Percentiles rank a stretch among this genome's conserved stretches.
Conservation (phyloP, 2,888 invertebrate genomes). For the Philereme transversata region DNA sequence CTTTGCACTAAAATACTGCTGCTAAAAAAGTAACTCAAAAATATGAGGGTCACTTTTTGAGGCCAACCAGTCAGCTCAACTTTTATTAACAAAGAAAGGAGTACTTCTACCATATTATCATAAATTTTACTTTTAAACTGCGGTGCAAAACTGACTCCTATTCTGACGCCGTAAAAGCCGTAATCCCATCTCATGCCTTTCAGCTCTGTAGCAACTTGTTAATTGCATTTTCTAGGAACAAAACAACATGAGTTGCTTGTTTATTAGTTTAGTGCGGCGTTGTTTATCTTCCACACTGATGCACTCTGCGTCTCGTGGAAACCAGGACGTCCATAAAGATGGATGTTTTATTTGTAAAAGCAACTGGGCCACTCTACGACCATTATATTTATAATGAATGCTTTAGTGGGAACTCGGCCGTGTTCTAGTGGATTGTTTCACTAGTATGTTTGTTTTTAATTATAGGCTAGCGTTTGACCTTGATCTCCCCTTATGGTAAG, state of each 20-base stretch:
- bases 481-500: too few species aligned
- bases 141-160: conserved; percentile 23
- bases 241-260: conserved; percentile 34
- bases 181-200: conserved; percentile 23
- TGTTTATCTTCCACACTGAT: conserved; percentile 31
- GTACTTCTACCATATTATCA: conserved; percentile 13
- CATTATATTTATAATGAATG: background rate
- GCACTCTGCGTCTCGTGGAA: conserved; percentile 13
- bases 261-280: conserved; percentile 32
- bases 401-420: background rate
- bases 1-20: too few species aligned
- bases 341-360: conserved; percentile 12
- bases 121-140: conserved; percentile 12
- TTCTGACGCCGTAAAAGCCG: conserved; percentile 13
- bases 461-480: too few species aligned
- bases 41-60: conserved; percentile 8
- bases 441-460: too few species aligned
- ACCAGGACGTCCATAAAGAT: conserved; percentile 20
- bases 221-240: conserved; percentile 39
- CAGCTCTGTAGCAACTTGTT: conserved; percentile 30
- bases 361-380: background rate
- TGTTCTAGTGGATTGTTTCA: too few species aligned
- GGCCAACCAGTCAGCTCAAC: conserved; percentile 22
- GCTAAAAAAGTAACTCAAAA: too few species aligned
- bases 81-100: conserved; percentile 26